Conservation (phyloP, 2,888 invertebrate genomes). For the Lacanobia wlatinum region DNA sequence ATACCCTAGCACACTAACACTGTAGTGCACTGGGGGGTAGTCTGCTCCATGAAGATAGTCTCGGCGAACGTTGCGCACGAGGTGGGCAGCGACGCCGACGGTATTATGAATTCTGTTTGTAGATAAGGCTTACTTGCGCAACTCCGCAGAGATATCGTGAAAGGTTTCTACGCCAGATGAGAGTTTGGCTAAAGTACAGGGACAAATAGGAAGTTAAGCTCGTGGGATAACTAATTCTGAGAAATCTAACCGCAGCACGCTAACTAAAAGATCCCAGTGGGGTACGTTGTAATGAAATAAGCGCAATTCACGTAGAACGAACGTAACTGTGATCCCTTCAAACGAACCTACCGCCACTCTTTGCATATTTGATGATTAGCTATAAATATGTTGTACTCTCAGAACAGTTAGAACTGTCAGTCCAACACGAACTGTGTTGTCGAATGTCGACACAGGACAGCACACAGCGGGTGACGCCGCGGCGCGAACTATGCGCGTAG, state of each 20-base stretch:
- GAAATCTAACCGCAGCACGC: background rate
- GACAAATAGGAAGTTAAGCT: background rate
- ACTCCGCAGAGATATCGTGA: background rate
- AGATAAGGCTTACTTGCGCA: background rate
- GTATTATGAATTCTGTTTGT: slow-evolving; percentile 12
- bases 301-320: background rate
- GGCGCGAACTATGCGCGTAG: background rate
- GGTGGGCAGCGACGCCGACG: background rate
- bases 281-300: background rate
- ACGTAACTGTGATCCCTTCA: background rate
- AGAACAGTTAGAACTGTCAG: background rate
- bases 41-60: background rate
- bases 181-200: background rate
- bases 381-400: background rate
- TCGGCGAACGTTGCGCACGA: no score
- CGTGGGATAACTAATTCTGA: background rate
- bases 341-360: background rate
- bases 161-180: background rate
- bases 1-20: slow-evolving; percentile 8
- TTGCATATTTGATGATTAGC: background rate
- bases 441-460: slow-evolving; percentile 22
- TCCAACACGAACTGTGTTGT: background rate
- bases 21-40: background rate
- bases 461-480: slow-evolving; percentile 8
- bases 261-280: background rate